Percentiles rank a stretch among this genome's conserved stretches.
These are phyloP conservation scores for Agapetus fuscipes DNA, from an alignment of 2,888 invertebrate species.

Conservation along the genomic window DNA sequence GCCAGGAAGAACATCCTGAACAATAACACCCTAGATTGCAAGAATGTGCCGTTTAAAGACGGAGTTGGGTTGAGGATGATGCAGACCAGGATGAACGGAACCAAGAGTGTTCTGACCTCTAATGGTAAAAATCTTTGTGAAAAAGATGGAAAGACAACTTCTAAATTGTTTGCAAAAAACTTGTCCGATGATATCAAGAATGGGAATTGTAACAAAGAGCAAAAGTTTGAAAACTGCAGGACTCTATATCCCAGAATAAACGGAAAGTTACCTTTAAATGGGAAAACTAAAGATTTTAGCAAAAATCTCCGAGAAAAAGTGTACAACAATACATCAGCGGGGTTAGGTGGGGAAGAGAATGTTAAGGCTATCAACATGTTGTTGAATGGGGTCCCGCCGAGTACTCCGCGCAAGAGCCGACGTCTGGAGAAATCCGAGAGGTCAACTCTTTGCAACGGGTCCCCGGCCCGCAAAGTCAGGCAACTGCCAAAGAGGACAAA, in stretches of 20 bases:
- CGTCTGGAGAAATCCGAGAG: conserved; percentile 40
- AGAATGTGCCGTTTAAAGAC: too few species aligned
- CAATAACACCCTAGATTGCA: too few species aligned
- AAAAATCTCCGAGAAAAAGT: too few species aligned
- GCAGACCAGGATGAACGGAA: conserved; percentile 10
- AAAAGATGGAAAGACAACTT: too few species aligned
- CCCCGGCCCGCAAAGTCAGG: conserved; percentile 41
- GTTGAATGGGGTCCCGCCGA: neutral
- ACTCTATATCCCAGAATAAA: conserved; percentile 8
- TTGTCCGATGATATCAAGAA: too few species aligned
- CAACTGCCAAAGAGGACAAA: conserved; percentile 25
- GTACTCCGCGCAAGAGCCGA: conserved; percentile 38
- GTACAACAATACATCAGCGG: too few species aligned
- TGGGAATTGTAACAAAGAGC: neutral
- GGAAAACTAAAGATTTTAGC: too few species aligned
- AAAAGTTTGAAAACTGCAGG: conserved; percentile 8
- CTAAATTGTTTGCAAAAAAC: too few species aligned
- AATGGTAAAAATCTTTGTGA: too few species aligned
- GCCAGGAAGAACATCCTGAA: neutral
- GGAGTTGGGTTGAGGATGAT: too few species aligned
- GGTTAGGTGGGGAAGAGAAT: neutral
- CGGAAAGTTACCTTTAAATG: too few species aligned
- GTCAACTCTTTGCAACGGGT: conserved; percentile 39
- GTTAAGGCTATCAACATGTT: neutral
- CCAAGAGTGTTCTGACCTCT: too few species aligned